Conservation (phyloP, 2,113 vertebrate species). For the Aptenodytes forsteri region DNA sequence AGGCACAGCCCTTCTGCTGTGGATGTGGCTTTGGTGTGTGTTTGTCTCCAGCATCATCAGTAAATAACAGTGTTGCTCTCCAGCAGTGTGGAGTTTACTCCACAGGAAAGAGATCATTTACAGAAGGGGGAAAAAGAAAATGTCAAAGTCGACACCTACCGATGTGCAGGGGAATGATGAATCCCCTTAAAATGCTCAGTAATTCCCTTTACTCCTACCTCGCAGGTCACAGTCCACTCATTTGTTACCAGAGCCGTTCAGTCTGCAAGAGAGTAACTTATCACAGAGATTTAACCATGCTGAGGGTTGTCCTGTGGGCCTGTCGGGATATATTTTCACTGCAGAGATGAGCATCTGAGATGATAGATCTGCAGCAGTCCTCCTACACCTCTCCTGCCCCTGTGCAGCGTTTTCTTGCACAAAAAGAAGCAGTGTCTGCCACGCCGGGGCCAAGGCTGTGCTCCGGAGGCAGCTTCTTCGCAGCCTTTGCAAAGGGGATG, state of each 20-base stretch:
- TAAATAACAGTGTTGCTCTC: not conserved
- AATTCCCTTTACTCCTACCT: not conserved
- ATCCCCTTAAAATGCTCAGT: not conserved
- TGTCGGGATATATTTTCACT: not conserved
- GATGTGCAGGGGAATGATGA: not conserved
- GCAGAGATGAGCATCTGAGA: not conserved
- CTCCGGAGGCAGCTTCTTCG: rapidly evolving
- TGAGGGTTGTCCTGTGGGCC: not conserved
- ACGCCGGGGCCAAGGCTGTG: rapidly evolving
- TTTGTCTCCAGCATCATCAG: not conserved
- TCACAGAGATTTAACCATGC: rapidly evolving
- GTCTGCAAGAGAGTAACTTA: not conserved
- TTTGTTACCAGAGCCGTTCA: not conserved
- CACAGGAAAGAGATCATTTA: not conserved
- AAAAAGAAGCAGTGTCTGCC: not conserved
- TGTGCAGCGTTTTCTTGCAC: rapidly evolving
- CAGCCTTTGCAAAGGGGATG: not conserved
- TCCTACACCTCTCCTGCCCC: not conserved
- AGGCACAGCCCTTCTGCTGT: not conserved
- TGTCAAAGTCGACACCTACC: rapidly evolving
- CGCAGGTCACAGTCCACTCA: not conserved
- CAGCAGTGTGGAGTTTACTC: not conserved
- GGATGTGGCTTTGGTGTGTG: not conserved
- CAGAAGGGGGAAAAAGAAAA: not conserved
- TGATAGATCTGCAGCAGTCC: not conserved